Evolutionary conservation across 2,888 invertebrate species (phyloP).

Genomic region (Augochlorella aurata): DNA sequence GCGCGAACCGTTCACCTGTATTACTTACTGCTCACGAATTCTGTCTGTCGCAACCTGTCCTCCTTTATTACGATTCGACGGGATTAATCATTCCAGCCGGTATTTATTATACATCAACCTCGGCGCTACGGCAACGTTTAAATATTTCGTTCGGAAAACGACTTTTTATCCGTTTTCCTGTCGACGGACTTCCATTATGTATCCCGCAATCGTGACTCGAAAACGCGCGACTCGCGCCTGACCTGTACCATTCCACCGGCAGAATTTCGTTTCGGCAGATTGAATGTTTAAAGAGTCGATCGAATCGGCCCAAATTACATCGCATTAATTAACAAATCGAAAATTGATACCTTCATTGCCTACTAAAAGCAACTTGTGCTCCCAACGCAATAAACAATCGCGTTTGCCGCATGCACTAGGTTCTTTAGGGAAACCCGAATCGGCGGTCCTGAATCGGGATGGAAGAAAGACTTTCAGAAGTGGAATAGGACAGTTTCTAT

Average conservation of each 20-base stretch:
- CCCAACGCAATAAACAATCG: background rate
- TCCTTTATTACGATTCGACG: background rate
- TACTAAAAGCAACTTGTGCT: background rate
- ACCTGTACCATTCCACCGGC: background rate
- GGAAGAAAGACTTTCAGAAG: background rate
- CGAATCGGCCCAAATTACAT: background rate
- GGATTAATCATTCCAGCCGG: slow-evolving; percentile 21
- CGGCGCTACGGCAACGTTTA: background rate
- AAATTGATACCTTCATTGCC: background rate
- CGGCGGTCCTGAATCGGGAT: background rate
- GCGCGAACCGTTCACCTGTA: background rate
- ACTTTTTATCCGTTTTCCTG: slow-evolving; percentile 13
- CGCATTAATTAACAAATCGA: slow-evolving; percentile 26
- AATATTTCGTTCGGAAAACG: slow-evolving; percentile 15
- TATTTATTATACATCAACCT: slow-evolving; percentile 22
- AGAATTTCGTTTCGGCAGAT: slow-evolving; percentile 14
- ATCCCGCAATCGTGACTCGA: background rate
- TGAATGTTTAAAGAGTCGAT: slow-evolving; percentile 36
- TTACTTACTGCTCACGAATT: slow-evolving; percentile 23
- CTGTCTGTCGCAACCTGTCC: background rate
- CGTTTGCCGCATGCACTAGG: background rate
- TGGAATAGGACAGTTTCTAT: background rate
- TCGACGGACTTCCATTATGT: slow-evolving; percentile 22
- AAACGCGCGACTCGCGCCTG: background rate
- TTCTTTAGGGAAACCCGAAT: background rate